phyloP scores from a whole-genome alignment of 2,888 invertebrate species.

The Rotaria sp. region DNA sequence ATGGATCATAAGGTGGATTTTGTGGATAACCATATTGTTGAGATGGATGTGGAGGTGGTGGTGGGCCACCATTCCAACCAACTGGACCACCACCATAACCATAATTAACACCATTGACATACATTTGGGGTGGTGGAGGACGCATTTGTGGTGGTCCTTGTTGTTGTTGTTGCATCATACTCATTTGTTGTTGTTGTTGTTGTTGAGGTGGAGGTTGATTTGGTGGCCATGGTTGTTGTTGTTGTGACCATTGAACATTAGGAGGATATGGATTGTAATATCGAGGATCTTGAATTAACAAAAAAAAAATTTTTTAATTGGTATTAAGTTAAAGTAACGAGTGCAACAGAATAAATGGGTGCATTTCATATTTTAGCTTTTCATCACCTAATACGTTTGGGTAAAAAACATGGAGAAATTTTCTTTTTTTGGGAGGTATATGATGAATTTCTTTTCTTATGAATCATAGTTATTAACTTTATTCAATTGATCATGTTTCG shows the following conservation, averaged over 20 bases:
- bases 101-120: background rate
- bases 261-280: constrained; percentile 3
- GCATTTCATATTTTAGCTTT: too few species aligned
- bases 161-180: background rate
- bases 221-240: background rate
- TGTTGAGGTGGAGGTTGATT: constrained; percentile 4
- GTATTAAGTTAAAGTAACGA: too few species aligned
- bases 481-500: too few species aligned
- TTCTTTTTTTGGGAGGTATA: too few species aligned
- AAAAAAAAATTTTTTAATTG: too few species aligned
- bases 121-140: background rate
- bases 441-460: too few species aligned
- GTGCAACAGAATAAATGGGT: too few species aligned
- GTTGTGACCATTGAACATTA: background rate
- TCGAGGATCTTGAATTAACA: background rate
- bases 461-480: too few species aligned
- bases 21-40: constrained; percentile 4
- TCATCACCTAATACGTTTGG: too few species aligned
- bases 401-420: too few species aligned
- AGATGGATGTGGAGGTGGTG: background rate
- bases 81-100: background rate
- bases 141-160: background rate
- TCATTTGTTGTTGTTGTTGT: background rate
- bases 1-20: background rate
- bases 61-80: background rate